Percentiles rank a stretch among this genome's conserved stretches.
Conservation (phyloP, 2,113 vertebrate genomes). For the Aldabrachelys gigantea region DNA sequence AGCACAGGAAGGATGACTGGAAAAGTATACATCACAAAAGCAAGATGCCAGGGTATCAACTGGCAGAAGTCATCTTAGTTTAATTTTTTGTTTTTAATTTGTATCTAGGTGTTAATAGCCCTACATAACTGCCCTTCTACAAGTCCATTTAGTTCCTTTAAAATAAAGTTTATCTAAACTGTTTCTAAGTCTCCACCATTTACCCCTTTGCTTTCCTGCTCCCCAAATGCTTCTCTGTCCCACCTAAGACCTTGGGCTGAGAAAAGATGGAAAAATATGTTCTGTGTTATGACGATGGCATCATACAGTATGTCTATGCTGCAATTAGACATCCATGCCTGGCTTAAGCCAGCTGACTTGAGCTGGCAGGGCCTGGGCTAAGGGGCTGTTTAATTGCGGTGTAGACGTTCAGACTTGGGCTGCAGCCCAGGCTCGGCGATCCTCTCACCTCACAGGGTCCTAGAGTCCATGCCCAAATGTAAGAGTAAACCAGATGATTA, state of each 20-base stretch:
- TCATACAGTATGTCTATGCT: not conserved
- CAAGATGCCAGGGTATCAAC: not conserved
- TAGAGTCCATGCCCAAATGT: not conserved
- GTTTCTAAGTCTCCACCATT: not conserved
- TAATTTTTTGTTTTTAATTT: not conserved
- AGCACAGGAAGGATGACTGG: not conserved
- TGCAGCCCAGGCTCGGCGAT: not conserved
- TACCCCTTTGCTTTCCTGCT: not conserved
- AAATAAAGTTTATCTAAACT: not conserved
- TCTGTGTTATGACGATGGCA: not conserved
- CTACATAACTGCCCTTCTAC: not conserved
- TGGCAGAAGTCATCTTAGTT: not conserved
- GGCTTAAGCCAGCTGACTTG: not conserved
- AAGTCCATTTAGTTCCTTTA: not conserved
- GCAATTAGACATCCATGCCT: not conserved
- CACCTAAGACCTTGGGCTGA: not conserved
- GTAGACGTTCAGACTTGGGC: not conserved
- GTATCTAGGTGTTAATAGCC: not conserved
- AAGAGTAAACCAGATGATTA: not conserved
- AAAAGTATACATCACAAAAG: not conserved
- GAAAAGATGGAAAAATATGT: not conserved
- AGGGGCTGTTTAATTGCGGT: not conserved
- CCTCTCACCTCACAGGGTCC: not conserved
- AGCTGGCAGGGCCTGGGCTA: not conserved
- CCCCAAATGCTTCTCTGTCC: accelerated